A percentile compares a stretch with the other conserved stretches of the same genome.
Conservation (phyloP, 2,888 invertebrate genomes). For the Elmis aenea region DNA sequence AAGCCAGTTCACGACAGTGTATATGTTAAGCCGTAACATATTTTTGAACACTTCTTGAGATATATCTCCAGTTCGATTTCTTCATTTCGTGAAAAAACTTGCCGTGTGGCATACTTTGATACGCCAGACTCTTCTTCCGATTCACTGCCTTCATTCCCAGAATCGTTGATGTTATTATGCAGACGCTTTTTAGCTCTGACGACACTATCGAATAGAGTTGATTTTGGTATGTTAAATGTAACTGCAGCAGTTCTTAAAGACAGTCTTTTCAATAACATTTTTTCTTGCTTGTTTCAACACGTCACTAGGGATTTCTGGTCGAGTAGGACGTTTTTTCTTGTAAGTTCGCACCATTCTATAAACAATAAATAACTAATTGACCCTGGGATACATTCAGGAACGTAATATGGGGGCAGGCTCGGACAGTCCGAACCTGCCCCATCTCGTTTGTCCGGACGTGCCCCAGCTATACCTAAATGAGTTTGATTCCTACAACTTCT, state of each 20-base stretch:
- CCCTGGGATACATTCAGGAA: neutral
- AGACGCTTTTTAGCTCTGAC: slow-evolving; percentile 4
- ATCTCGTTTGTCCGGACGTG: slow-evolving; percentile 2
- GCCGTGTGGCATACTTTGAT: slow-evolving; percentile 2
- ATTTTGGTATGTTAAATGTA: slow-evolving; percentile 8
- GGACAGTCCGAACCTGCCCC: slow-evolving; percentile 5
- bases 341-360: neutral
- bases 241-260: slow-evolving; percentile 5
- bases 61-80: neutral
- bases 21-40: slow-evolving; percentile 5
- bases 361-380: neutral
- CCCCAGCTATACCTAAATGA: slow-evolving; percentile 1
- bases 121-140: slow-evolving; percentile 1
- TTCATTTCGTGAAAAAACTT: neutral
- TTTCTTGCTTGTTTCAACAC: slow-evolving; percentile 4
- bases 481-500: neutral
- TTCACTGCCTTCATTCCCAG: slow-evolving; percentile 1
- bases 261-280: slow-evolving; percentile 4
- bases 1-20: slow-evolving; percentile 4
- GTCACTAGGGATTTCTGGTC: slow-evolving; percentile 4
- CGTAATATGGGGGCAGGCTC: slow-evolving; percentile 2
- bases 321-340: neutral
- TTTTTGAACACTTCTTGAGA: slow-evolving; percentile 4
- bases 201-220: slow-evolving; percentile 7
- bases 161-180: slow-evolving; percentile 4